phyloP scores from a whole-genome alignment of 1,140 invertebrate species.

The Drosophila sulfurigaster region DNA sequence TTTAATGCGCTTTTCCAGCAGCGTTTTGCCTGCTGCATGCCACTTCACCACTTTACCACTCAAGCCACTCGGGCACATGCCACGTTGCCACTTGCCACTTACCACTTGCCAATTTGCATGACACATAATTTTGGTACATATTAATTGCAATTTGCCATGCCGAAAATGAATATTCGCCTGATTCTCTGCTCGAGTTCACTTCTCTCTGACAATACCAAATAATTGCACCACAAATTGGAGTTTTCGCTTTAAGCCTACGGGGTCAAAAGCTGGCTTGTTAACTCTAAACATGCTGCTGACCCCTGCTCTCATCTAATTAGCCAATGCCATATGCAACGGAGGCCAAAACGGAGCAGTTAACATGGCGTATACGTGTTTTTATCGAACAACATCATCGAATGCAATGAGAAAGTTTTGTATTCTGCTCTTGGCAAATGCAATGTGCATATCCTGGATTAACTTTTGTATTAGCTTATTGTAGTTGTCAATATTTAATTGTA shows the following conservation, averaged over 20 bases:
- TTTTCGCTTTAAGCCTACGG: neutral
- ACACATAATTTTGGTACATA: slow-evolving; percentile 43
- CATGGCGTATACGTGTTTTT: too few species aligned
- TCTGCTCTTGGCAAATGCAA: too few species aligned
- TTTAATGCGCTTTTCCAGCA: slow-evolving; percentile 31
- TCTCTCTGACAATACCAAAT: slow-evolving; percentile 20
- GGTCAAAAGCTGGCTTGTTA: neutral
- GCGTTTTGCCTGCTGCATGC: too few species aligned
- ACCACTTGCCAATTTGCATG: slow-evolving; percentile 45
- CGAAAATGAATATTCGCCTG: slow-evolving; percentile 17
- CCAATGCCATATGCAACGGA: slow-evolving; percentile 1
- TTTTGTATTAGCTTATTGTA: too few species aligned
- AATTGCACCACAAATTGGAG: slow-evolving; percentile 10
- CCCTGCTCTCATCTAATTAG: neutral
- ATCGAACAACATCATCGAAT: too few species aligned
- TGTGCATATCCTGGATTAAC: too few species aligned
- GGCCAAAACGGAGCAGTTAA: too few species aligned
- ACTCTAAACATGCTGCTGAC: neutral
- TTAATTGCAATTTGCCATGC: slow-evolving; percentile 46
- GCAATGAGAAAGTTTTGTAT: too few species aligned
- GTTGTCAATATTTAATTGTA: too few species aligned
- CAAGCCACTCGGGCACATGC: neutral
- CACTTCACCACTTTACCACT: neutral
- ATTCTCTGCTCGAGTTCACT: neutral
- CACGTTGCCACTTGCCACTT: neutral